phyloP scores from a whole-genome alignment of 1,140 invertebrate species.

The Hesperophylax magnus region DNA sequence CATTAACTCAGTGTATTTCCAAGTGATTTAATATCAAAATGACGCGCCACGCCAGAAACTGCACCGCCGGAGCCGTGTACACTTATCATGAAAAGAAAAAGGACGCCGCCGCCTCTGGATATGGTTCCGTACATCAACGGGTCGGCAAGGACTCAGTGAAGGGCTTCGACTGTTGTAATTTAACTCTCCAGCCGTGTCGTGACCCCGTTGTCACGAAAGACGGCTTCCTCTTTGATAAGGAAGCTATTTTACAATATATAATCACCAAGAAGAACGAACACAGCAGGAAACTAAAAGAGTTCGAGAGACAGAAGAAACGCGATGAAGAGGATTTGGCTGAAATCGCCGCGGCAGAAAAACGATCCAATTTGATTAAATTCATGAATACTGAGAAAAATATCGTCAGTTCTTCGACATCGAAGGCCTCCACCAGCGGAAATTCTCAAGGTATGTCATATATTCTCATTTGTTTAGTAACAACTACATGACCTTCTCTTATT shows the following conservation, averaged over 20 bases:
- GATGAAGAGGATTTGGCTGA: constrained; percentile 34
- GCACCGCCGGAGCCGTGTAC: constrained; percentile 98
- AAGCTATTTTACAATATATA: constrained; percentile 97
- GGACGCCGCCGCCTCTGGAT: constrained; percentile 93
- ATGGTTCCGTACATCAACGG: constrained; percentile 86
- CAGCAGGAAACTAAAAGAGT: constrained; percentile 91
- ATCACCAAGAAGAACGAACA: constrained; percentile 96
- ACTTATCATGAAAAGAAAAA: constrained; percentile 99
- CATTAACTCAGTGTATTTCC: too few relatives aligned
- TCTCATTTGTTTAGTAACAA: too few relatives aligned
- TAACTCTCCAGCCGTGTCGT: constrained; percentile 95
- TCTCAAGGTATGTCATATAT: constrained; percentile 9
- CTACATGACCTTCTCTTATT: too few relatives aligned
- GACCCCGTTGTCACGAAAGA: constrained; percentile 74
- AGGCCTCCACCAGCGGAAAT: constrained; percentile 43
- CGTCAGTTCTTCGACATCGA: constrained; percentile 63
- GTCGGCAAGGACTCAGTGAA: constrained; percentile 98
- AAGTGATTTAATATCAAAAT: constrained; percentile 66
- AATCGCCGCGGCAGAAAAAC: constrained; percentile 66
- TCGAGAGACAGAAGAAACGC: constrained; percentile 60
- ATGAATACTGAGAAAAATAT: constrained; percentile 84
- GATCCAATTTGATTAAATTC: constrained; percentile 82
- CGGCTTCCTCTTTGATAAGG: constrained; percentile 97
- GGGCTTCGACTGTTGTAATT: constrained; percentile 96
- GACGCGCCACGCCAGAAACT: constrained; percentile 97